These are phyloP conservation scores for Lordiphosa mommai DNA, from an alignment of 1,140 invertebrate species.

Conservation along the genomic window DNA sequence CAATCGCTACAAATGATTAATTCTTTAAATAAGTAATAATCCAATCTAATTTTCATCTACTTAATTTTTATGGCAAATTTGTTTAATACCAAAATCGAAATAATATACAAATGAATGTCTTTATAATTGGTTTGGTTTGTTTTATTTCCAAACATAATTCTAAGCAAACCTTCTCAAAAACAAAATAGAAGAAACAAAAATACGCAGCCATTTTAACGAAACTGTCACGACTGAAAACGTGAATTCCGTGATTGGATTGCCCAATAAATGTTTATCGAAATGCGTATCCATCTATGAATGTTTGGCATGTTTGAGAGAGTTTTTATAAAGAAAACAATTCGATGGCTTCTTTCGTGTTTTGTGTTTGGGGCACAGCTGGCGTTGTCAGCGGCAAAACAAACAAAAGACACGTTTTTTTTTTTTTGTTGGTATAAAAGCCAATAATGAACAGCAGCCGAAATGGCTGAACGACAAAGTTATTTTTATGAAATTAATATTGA, in stretches of 20 bases:
- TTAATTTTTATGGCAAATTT: not conserved
- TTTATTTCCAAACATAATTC: conserved; percentile 60
- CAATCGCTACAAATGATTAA: too few species aligned
- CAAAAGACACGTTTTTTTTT: conserved; percentile 67
- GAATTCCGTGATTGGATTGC: conserved; percentile 74
- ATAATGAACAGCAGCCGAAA: conserved; percentile 43
- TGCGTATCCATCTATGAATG: conserved; percentile 43
- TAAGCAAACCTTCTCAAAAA: conserved; percentile 18
- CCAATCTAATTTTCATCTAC: not conserved
- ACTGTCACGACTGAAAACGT: conserved; percentile 68
- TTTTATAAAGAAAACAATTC: conserved; percentile 47
- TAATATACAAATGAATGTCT: not conserved
- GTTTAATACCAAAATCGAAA: conserved; percentile 35
- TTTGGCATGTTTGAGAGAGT: conserved; percentile 54
- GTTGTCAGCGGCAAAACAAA: conserved; percentile 18
- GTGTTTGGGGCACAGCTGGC: conserved; percentile 40
- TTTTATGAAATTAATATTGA: conserved; percentile 78
- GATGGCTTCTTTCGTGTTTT: conserved; percentile 6
- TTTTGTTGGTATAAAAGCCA: conserved; percentile 36
- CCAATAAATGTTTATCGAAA: conserved; percentile 76
- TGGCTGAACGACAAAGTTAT: conserved; percentile 50
- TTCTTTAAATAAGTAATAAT: not conserved
- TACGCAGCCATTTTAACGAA: conserved; percentile 57
- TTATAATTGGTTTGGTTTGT: conserved; percentile 35
- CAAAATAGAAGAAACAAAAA: conserved; percentile 27